Percentiles rank a stretch among this genome's conserved stretches.
Evolutionary conservation across 2,113 vertebrate species (phyloP).

Genomic region (Archocentrus centrarchus): DNA sequence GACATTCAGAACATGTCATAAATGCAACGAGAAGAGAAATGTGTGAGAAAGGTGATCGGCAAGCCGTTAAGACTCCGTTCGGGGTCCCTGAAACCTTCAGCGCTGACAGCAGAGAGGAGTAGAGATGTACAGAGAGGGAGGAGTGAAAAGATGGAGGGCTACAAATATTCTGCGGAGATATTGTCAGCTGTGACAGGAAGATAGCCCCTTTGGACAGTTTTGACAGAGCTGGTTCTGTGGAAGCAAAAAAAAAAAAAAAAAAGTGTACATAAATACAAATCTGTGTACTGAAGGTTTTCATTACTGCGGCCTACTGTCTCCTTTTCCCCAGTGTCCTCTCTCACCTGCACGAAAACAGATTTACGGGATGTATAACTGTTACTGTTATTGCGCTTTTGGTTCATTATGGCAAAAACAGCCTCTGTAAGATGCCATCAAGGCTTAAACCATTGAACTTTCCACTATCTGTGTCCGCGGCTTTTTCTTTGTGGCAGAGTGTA

Average conservation of each 20-base stretch:
- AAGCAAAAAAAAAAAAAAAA: background rate
- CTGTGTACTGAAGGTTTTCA: background rate
- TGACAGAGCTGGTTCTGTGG: background rate
- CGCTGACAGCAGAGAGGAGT: background rate
- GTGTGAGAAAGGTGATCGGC: background rate
- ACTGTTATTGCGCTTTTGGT: background rate
- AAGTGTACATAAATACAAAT: constrained; percentile 23
- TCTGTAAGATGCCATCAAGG: background rate
- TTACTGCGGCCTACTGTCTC: background rate
- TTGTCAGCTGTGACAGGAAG: constrained; percentile 9
- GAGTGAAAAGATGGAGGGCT: constrained; percentile 7
- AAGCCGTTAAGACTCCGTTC: background rate
- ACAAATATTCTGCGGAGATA: constrained; percentile 6
- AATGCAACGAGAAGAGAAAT: background rate
- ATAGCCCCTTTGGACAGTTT: constrained; percentile 8
- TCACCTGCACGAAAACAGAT: background rate
- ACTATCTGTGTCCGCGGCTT: constrained; percentile 7
- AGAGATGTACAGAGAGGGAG: background rate
- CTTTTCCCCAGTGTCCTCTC: background rate
- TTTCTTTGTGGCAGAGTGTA: constrained; percentile 10
- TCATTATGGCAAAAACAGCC: constrained; percentile 7
- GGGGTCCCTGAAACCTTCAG: background rate
- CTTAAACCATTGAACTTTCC: constrained; percentile 11
- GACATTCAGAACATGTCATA: background rate
- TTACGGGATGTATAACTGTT: background rate